Evolutionary conservation across 2,888 invertebrate species (phyloP).

Genomic region (Liopterus haemorrhoidalis): DNA sequence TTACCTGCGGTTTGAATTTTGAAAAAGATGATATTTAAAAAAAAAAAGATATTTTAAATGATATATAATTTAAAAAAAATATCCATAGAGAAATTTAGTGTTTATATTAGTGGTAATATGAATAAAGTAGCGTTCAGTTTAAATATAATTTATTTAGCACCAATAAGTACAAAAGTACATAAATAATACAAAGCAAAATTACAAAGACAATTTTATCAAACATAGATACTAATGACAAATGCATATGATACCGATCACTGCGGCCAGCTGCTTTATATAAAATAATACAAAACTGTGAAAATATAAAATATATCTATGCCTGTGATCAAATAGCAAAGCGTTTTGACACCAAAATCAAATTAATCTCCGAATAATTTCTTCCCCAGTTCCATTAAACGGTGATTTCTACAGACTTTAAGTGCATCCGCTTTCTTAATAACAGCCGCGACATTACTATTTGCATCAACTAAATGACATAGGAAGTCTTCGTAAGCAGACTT

Average conservation of each 20-base stretch:
- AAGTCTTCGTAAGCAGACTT: slow-evolving; percentile 89
- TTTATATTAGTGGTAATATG: slow-evolving; percentile 24
- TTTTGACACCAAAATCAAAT: slow-evolving; percentile 22
- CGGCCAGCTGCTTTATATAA: too few relatives aligned
- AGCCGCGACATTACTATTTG: slow-evolving; percentile 65
- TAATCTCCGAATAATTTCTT: slow-evolving; percentile 84
- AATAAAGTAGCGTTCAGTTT: slow-evolving; percentile 32
- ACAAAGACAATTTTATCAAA: slow-evolving; percentile 9
- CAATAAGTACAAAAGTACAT: slow-evolving; percentile 22
- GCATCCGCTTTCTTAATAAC: slow-evolving; percentile 79
- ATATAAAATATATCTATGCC: too few relatives aligned
- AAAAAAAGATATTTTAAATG: slow-evolving; percentile 20
- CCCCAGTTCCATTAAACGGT: slow-evolving; percentile 82
- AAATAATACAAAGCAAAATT: slow-evolving; percentile 18
- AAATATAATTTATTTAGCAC: slow-evolving; percentile 30
- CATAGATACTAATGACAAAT: too few relatives aligned
- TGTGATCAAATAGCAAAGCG: too few relatives aligned
- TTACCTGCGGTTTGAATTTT: too few relatives aligned
- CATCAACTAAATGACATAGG: slow-evolving; percentile 75
- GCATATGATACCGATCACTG: too few relatives aligned
- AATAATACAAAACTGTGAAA: too few relatives aligned
- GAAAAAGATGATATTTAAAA: too few relatives aligned
- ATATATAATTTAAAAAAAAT: slow-evolving; percentile 16
- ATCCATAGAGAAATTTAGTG: slow-evolving; percentile 11
- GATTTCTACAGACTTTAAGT: slow-evolving; percentile 75